Conservation (phyloP, 2,113 vertebrate species). For the Pleuronectes platessa region DNA sequence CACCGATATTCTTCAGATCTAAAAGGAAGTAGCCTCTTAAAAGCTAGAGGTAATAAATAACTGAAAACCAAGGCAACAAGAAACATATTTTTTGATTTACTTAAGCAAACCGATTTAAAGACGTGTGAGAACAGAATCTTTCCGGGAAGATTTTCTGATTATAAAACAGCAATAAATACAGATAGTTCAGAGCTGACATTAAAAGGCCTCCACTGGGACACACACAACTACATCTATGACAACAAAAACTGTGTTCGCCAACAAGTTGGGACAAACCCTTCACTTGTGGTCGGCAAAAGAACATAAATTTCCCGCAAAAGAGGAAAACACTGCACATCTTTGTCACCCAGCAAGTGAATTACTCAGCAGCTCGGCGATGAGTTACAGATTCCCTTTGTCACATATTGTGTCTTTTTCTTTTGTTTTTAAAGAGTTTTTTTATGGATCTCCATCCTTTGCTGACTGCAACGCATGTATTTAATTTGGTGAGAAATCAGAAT, state of each 20-base stretch:
- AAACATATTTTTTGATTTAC: not conserved
- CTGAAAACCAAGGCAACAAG: not conserved
- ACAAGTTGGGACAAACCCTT: slow-evolving; percentile 33
- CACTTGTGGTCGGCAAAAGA: slow-evolving; percentile 51
- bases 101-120: not conserved
- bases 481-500: slow-evolving; percentile 57
- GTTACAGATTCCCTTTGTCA: slow-evolving; percentile 56
- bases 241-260: slow-evolving; percentile 32
- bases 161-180: not conserved
- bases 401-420: slow-evolving; percentile 59
- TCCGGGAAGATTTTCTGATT: not conserved
- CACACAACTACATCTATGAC: slow-evolving; percentile 29
- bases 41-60: not conserved
- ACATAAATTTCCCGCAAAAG: slow-evolving; percentile 36
- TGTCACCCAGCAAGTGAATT: slow-evolving; percentile 43
- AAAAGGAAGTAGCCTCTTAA: not conserved
- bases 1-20: not conserved
- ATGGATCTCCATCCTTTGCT: slow-evolving; percentile 23
- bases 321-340: slow-evolving; percentile 42
- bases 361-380: slow-evolving; percentile 52
- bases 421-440: slow-evolving; percentile 33
- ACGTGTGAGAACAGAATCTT: not conserved
- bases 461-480: slow-evolving; percentile 58
- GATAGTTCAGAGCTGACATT: not conserved
- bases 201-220: slow-evolving; percentile 11